Evolutionary conservation across 2,888 invertebrate genomes (phyloP).

Genomic region (Lycophotia porphyrea): DNA sequence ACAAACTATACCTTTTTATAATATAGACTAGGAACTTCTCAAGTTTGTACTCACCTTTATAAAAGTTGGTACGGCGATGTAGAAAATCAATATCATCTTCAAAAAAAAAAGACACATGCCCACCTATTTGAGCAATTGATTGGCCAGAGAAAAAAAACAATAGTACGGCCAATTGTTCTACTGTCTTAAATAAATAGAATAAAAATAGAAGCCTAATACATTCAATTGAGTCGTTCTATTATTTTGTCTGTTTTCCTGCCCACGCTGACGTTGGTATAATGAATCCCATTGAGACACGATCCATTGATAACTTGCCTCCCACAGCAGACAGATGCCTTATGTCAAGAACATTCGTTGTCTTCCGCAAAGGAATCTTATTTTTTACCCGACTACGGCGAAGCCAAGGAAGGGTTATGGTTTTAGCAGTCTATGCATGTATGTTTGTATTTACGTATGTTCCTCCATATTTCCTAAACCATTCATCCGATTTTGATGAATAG

Average conservation of each 20-base stretch:
- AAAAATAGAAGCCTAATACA: conserved; percentile 35
- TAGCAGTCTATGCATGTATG: no score
- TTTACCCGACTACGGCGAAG: no score
- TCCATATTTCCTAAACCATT: no score
- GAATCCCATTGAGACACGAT: conserved; percentile 20
- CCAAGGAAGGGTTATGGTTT: no score
- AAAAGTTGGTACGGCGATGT: neutral
- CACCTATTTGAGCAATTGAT: conserved; percentile 17
- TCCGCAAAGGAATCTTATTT: no score
- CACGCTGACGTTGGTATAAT: conserved; percentile 37
- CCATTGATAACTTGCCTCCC: neutral
- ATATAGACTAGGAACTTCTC: neutral
- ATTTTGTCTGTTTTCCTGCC: conserved; percentile 34
- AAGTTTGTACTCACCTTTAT: neutral
- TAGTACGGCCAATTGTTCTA: neutral
- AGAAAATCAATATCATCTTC: neutral
- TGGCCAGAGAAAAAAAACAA: conserved; percentile 34
- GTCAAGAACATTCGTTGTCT: neutral
- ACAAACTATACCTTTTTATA: neutral
- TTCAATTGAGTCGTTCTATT: conserved; percentile 28
- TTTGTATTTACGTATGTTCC: no score
- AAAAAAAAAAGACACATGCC: neutral
- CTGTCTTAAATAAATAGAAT: conserved; percentile 17
- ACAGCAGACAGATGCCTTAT: neutral
- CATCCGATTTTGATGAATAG: no score